Evolutionary conservation across 2,888 invertebrate genomes (phyloP).

Genomic region (Cerastis rubricosa): DNA sequence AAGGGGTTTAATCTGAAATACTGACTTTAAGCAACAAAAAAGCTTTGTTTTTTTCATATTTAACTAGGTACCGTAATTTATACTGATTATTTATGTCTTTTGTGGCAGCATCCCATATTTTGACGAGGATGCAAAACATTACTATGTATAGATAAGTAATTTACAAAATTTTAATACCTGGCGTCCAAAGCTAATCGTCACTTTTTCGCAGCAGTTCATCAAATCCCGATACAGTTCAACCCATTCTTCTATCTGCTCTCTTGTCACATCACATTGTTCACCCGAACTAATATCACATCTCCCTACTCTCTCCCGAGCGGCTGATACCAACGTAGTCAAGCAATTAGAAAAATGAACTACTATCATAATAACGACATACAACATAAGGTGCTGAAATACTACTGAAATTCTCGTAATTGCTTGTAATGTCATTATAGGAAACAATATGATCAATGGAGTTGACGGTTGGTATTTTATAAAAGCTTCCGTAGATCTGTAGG

Average conservation of each 20-base stretch:
- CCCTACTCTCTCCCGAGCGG: not conserved
- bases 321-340: not conserved
- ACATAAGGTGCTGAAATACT: not conserved
- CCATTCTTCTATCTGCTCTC: slow-evolving; percentile 13
- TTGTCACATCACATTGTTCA: slow-evolving; percentile 4
- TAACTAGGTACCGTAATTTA: no score
- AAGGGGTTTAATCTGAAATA: no score
- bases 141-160: no score
- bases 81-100: no score
- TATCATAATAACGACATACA: slow-evolving; percentile 3
- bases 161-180: slow-evolving; percentile 13
- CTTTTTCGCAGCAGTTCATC: slow-evolving; percentile 10
- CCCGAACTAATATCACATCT: not conserved
- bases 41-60: no score
- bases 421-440: not conserved
- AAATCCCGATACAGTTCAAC: slow-evolving; percentile 24
- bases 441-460: not conserved
- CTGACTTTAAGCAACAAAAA: no score
- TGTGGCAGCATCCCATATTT: no score
- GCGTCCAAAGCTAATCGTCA: slow-evolving; percentile 10
- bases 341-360: slow-evolving; percentile 1
- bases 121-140: no score
- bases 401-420: not conserved
- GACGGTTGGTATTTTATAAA: not conserved
- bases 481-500: not conserved